phyloP scores from a whole-genome alignment of 2,797 vertebrate species.

The Emydoidea blandingii region DNA sequence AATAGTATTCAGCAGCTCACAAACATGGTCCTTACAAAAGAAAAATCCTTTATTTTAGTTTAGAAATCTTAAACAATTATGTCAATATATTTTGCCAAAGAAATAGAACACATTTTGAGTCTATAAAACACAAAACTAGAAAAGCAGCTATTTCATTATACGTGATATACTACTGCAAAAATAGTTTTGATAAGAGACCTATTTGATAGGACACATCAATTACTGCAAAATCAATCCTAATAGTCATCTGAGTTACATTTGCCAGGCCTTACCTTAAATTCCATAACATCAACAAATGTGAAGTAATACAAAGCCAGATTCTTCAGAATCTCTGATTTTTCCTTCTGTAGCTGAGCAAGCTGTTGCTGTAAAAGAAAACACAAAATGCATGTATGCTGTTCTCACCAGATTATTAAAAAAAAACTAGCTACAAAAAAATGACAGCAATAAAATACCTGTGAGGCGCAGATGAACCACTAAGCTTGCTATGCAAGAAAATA shows the following conservation, averaged over 20 bases:
- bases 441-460: slow-evolving; percentile 22
- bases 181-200: background rate
- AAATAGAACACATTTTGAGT: background rate
- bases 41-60: slow-evolving; percentile 26
- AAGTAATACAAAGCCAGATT: slow-evolving; percentile 99
- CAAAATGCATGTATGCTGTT: slow-evolving; percentile 14
- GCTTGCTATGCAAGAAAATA: slow-evolving; percentile 68
- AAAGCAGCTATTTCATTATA: background rate
- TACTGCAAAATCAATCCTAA: background rate
- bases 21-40: slow-evolving; percentile 93
- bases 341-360: slow-evolving; percentile 98
- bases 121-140: background rate
- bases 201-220: background rate
- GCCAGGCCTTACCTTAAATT: slow-evolving; percentile 92
- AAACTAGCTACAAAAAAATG: background rate
- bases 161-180: rapidly evolving
- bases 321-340: slow-evolving; percentile 99
- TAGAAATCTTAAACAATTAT: background rate
- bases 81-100: rapidly evolving
- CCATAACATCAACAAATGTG: slow-evolving; percentile 99
- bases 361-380: slow-evolving; percentile 92
- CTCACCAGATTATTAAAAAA: background rate
- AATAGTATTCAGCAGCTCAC: slow-evolving; percentile 97
- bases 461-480: slow-evolving; percentile 41
- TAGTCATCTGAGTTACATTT: background rate